Evolutionary conservation across 1,140 invertebrate genomes (phyloP), one percentile per base, ranked within the genome.

Genomic region (Agrilus planipennis): DNA sequence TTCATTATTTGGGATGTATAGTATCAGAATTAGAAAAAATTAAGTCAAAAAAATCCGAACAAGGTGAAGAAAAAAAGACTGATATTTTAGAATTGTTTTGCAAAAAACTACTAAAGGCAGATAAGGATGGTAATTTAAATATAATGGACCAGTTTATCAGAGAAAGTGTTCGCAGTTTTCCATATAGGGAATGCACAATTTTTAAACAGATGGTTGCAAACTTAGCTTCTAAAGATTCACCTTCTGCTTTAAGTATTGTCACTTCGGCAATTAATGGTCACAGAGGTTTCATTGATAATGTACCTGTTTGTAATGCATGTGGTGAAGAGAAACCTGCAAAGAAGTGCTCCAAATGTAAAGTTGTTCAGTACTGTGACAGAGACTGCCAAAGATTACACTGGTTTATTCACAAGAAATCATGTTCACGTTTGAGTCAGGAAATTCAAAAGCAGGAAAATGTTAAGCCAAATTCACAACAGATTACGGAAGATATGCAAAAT

Each of bases 311-410:
- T 63, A 73, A 75, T 19, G 87, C 90, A 1, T 99, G 94, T 63
- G 82, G 84, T 1, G 82, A 92, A 54, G 80, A 89, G 41, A 84
- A 85, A 50, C 84, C 88, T 5, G 70, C 75, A 6, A 95, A 93
- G 57, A 90, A 91, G 62, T 98, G 94, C 64, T 83, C 88, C n/a
- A 87, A 86, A 58, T 98, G 93, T 63, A 93, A 93, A 73, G 76
- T 76, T 39, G 87, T 90, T 10, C 76, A 84, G 50, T 99, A 99
- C 60, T 99, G 95, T 66, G 83, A 93, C 60, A 71, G 85, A 46
- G 78, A 84, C 51, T 99, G 95, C 63, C 94, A 98, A 62, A 78
- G 88, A 50, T 64, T 95, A 5, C 92, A 98, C 64, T 98, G 94
- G 94, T 82, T 85, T 51, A 79, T 88, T 47, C 94, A 99, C 62